Conservation (phyloP, 2,113 vertebrate species). For the Garra rufa region DNA sequence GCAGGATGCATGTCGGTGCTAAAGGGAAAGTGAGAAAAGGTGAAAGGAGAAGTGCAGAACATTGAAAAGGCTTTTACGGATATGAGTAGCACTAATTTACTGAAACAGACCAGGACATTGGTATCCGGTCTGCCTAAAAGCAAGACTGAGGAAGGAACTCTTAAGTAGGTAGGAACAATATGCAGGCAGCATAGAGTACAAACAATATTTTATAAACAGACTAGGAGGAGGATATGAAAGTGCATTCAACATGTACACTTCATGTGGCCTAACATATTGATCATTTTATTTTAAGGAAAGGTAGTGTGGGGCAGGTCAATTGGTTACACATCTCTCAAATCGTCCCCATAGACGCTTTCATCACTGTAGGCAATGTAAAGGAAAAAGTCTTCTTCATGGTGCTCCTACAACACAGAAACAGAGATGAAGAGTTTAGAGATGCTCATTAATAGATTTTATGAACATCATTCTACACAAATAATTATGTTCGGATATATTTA, state of each 20-base stretch:
- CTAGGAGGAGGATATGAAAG: conserved; percentile 57
- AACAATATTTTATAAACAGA: conserved; percentile 27
- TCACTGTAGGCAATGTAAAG: conserved; percentile 96
- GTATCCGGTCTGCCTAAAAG: conserved; percentile 8
- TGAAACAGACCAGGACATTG: conserved; percentile 11
- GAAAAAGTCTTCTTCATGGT: conserved; percentile 95
- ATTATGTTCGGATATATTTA: neutral
- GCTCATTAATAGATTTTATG: neutral
- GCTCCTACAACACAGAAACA: conserved; percentile 77
- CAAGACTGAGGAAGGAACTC: conserved; percentile 16
- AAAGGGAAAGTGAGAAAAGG: conserved; percentile 63
- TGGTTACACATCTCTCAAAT: conserved; percentile 75
- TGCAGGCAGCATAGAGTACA: conserved; percentile 32
- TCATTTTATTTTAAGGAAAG: conserved; percentile 66
- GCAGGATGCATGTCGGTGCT: neutral
- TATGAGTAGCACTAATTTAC: conserved; percentile 14
- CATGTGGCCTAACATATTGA: conserved; percentile 70
- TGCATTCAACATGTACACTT: conserved; percentile 71
- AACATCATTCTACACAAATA: neutral
- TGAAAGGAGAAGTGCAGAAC: conserved; percentile 30
- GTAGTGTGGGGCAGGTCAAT: neutral
- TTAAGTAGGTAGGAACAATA: neutral
- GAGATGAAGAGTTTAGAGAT: neutral
- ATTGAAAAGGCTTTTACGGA: neutral
- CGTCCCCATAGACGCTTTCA: conserved; percentile 89